These are phyloP conservation scores for Sarcophaga subvicina DNA, from an alignment of 2,888 invertebrate genomes.

Conservation along the genomic window DNA sequence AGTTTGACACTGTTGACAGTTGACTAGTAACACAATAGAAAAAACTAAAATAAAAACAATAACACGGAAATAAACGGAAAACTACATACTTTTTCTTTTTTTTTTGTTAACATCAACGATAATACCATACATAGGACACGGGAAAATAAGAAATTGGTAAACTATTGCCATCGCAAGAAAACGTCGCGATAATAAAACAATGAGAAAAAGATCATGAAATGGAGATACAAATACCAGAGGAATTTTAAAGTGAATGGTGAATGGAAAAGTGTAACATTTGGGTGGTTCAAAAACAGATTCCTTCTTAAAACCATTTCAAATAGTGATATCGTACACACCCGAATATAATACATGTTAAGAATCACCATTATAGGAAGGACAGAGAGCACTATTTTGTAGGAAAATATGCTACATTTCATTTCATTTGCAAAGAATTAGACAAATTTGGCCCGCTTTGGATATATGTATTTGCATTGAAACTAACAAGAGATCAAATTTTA, in stretches of 20 bases:
- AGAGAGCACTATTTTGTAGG: too few species aligned
- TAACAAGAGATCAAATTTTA: too few species aligned
- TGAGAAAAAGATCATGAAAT: conserved; percentile 35
- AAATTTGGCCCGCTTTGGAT: too few species aligned
- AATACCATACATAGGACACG: not conserved
- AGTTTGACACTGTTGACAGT: conserved; percentile 51
- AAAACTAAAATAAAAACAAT: conserved; percentile 16
- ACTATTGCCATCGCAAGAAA: conserved; percentile 38
- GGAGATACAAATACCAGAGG: conserved; percentile 8
- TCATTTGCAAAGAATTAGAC: too few species aligned
- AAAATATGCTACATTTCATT: too few species aligned
- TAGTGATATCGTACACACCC: too few species aligned
- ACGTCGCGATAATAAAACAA: conserved; percentile 46
- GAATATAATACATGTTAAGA: too few species aligned
- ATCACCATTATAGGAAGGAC: too few species aligned
- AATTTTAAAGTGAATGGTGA: not conserved
- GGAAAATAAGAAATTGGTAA: too few species aligned
- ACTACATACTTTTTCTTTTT: not conserved
- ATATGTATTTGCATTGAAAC: too few species aligned
- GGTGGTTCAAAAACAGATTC: not conserved
- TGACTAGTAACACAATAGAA: conserved; percentile 42
- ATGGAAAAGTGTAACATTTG: not conserved
- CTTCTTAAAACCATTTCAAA: too few species aligned
- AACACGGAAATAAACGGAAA: not conserved
- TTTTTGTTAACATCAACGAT: not conserved